phyloP scores from a whole-genome alignment of 2,797 vertebrate species.

The Alcedo atthis region DNA sequence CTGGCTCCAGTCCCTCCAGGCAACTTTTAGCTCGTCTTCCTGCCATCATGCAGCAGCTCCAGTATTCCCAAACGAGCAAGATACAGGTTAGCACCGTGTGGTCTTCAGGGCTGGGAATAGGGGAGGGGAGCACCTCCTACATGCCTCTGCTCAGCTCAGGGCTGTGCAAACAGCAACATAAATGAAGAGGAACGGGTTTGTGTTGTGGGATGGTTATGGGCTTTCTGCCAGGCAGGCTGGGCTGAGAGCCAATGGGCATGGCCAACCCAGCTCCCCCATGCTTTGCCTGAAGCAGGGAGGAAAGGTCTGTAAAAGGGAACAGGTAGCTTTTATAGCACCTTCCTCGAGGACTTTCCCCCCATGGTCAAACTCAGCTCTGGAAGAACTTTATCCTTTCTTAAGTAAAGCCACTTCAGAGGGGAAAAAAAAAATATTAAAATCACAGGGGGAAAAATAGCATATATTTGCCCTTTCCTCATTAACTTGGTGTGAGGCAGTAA shows the following conservation, averaged over 20 bases:
- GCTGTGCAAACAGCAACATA: slow-evolving; percentile 7
- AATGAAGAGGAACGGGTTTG: neutral
- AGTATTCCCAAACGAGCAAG: rapidly evolving
- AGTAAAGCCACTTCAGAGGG: neutral
- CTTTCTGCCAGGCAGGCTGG: neutral
- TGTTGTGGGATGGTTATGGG: neutral
- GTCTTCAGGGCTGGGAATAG: neutral
- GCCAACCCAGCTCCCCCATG: neutral
- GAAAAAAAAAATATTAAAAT: too few relatives aligned
- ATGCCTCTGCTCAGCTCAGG: neutral
- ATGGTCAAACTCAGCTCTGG: neutral
- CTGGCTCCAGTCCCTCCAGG: neutral
- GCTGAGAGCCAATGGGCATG: neutral
- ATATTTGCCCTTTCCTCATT: neutral
- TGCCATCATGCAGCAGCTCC: neutral
- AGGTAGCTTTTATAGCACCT: neutral
- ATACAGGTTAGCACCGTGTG: neutral
- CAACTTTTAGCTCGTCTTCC: neutral
- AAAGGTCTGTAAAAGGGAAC: neutral
- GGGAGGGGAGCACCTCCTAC: neutral
- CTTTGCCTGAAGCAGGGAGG: neutral
- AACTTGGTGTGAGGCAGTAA: neutral
- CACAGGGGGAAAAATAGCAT: neutral
- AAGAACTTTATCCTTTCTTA: neutral
- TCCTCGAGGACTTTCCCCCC: neutral